Percentiles rank a stretch among this genome's conserved stretches.
Conservation (phyloP, 2,113 vertebrate species). For the Actenoides hombroni region DNA sequence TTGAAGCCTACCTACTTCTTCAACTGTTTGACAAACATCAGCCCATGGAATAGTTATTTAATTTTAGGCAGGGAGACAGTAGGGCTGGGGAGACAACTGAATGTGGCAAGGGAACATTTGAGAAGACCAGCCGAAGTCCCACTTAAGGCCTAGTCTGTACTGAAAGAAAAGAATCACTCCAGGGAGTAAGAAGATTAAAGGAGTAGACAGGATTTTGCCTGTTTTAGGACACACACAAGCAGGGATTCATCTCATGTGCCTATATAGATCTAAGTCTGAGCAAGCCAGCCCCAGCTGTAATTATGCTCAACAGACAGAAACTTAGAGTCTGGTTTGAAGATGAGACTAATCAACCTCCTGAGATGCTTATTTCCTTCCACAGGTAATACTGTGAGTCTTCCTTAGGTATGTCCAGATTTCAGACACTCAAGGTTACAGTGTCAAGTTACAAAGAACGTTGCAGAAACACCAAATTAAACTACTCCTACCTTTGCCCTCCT, state of each 20-base stretch:
- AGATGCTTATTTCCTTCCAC: not conserved
- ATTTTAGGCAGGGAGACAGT: not conserved
- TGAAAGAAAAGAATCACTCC: not conserved
- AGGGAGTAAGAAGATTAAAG: not conserved
- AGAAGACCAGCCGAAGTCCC: not conserved
- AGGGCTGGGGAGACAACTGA: not conserved
- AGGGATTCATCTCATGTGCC: not conserved
- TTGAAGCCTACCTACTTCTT: not conserved
- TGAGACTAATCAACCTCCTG: not conserved
- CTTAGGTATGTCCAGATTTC: not conserved
- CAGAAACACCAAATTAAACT: not conserved
- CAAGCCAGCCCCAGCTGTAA: not conserved
- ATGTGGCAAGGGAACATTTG: not conserved
- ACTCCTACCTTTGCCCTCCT: not conserved
- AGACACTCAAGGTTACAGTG: not conserved
- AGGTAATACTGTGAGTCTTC: not conserved
- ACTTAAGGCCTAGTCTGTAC: not conserved
- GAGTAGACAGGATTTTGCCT: not conserved
- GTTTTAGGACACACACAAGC: not conserved
- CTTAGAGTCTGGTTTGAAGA: not conserved
- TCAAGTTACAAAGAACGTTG: not conserved
- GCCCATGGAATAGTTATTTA: not conserved
- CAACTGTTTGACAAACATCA: not conserved
- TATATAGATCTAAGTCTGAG: not conserved
- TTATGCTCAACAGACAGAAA: not conserved